These are phyloP conservation scores for Anolis apletophallus DNA, from an alignment of 2,797 vertebrate species.

Conservation along the genomic window DNA sequence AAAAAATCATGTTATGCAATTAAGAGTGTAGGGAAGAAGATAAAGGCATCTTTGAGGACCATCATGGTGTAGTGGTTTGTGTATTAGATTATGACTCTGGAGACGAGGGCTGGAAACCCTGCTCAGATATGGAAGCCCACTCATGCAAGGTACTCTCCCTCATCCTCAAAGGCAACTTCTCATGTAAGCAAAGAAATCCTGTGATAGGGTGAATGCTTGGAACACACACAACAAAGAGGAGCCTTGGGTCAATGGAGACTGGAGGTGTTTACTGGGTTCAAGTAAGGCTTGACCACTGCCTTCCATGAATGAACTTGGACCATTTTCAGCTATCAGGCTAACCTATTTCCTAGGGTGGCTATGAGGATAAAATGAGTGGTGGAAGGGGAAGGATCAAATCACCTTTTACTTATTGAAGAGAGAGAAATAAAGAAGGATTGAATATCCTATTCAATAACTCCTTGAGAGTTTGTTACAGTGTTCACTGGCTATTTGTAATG, in stretches of 20 bases:
- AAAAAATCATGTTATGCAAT: not conserved
- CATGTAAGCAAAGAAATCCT: no score
- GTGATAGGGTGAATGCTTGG: no score
- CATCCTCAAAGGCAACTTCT: no score
- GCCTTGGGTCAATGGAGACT: not conserved
- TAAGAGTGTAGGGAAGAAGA: not conserved
- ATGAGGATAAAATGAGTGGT: not conserved
- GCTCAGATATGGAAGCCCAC: no score
- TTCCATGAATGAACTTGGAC: not conserved
- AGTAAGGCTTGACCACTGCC: not conserved
- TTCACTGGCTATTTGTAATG: not conserved
- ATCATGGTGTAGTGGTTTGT: no score
- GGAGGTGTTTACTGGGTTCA: not conserved
- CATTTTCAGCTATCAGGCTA: not conserved
- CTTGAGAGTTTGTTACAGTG: not conserved
- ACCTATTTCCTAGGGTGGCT: not conserved
- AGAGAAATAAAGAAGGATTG: not conserved
- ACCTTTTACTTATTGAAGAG: not conserved
- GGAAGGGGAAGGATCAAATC: not conserved
- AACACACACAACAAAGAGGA: not conserved
- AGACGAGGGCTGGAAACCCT: no score
- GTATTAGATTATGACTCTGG: no score
- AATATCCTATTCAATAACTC: no score
- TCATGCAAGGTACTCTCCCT: no score
- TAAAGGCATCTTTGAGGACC: not conserved